Conservation (phyloP, 1,140 invertebrate species). For the Mizuhopecten yessoensis region DNA sequence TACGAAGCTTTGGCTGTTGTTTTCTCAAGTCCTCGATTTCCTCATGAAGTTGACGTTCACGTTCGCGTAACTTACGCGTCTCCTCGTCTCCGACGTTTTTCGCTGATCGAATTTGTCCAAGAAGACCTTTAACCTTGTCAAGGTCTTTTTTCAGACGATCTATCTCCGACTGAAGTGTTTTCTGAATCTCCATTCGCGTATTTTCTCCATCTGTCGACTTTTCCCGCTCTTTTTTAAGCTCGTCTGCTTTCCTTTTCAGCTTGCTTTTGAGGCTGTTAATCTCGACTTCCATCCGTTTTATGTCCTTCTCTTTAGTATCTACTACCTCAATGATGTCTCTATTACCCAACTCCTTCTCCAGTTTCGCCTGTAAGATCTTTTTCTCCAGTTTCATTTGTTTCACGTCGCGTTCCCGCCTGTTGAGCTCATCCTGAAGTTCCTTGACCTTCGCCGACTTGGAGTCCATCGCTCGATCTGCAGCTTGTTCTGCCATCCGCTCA, state of each 20-base stretch:
- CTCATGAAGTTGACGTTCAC: conserved; percentile 63
- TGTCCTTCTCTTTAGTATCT: conserved; percentile 70
- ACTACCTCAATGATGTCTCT: conserved; percentile 58
- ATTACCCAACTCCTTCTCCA: conserved; percentile 68
- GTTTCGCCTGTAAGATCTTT: conserved; percentile 67
- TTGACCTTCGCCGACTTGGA: conserved; percentile 67
- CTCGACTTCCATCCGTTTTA: conserved; percentile 65
- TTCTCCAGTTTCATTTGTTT: conserved; percentile 68
- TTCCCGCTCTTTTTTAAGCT: conserved; percentile 66
- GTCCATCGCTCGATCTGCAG: conserved; percentile 68
- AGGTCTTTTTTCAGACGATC: conserved; percentile 66
- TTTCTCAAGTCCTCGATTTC: conserved; percentile 66
- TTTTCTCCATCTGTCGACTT: conserved; percentile 62
- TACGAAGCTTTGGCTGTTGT: conserved; percentile 56
- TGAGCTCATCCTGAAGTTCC: conserved; percentile 68
- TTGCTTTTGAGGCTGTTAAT: conserved; percentile 64
- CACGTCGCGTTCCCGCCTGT: conserved; percentile 68
- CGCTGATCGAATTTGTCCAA: conserved; percentile 69
- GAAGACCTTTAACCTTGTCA: conserved; percentile 69
- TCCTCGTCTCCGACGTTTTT: conserved; percentile 73
- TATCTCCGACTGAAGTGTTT: conserved; percentile 61
- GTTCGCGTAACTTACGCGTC: conserved; percentile 67
- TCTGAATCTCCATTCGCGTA: conserved; percentile 66
- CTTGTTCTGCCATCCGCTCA: conserved; percentile 66
- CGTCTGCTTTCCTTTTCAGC: conserved; percentile 63